phyloP scores from a whole-genome alignment of 1,140 invertebrate genomes.

The Caenorhabditis latens region DNA sequence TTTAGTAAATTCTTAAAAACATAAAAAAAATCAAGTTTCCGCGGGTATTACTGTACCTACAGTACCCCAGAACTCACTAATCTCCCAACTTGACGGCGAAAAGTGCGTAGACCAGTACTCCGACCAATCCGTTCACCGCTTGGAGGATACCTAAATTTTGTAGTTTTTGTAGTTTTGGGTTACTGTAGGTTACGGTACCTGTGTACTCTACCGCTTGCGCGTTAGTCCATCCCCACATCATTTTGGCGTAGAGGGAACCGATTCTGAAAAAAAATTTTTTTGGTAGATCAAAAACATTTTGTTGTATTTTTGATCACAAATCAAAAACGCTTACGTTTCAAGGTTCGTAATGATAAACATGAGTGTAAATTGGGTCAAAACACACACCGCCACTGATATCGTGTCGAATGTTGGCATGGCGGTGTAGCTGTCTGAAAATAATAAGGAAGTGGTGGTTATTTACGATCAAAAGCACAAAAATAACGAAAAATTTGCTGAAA shows the following conservation, averaged over 20 bases:
- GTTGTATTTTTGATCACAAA: too few species aligned
- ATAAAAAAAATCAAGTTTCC: too few species aligned
- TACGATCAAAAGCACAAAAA: not conserved
- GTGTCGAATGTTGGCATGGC: constrained; percentile 59
- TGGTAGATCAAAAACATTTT: not conserved
- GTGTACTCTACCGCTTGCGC: constrained; percentile 58
- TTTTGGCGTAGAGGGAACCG: constrained; percentile 59
- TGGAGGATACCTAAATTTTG: constrained; percentile 38
- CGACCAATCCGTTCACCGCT: constrained; percentile 49
- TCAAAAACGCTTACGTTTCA: constrained; percentile 54
- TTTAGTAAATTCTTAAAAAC: too few species aligned
- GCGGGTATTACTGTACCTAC: too few species aligned
- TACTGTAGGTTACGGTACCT: not conserved
- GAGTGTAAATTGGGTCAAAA: constrained; percentile 61
- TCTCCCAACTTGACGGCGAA: constrained; percentile 58
- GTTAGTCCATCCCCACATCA: constrained; percentile 63
- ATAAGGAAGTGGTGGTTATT: not conserved
- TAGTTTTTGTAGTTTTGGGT: not conserved
- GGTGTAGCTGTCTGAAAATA: constrained; percentile 54
- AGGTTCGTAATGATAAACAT: constrained; percentile 65
- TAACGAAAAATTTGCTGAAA: not conserved
- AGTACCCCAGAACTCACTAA: constrained; percentile 35
- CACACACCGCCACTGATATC: constrained; percentile 54
- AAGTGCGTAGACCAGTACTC: constrained; percentile 31
- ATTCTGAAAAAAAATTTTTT: constrained; percentile 31